Percentiles rank a stretch among this genome's conserved stretches.
phyloP scores from a whole-genome alignment of 1,140 invertebrate species.

The Helicoverpa armigera region DNA sequence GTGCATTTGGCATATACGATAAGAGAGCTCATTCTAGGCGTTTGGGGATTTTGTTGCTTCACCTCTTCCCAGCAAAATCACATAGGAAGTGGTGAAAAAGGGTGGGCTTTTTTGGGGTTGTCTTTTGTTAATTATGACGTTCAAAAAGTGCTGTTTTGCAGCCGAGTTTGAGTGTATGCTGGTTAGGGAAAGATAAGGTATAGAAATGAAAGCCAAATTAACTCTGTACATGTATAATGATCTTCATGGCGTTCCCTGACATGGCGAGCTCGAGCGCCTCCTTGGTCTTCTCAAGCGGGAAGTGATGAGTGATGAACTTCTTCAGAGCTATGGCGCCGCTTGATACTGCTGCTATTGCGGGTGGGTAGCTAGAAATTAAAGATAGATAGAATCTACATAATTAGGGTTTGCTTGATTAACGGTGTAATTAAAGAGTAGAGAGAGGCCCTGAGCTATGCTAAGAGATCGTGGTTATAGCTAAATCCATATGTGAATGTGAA shows the following conservation, averaged over 20 bases:
- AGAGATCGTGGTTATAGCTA: too few species aligned
- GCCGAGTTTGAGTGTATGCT: too few species aligned
- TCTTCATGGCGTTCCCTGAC: conserved; percentile 92
- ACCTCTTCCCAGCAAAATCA: too few species aligned
- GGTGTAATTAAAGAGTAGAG: neutral
- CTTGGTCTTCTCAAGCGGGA: conserved; percentile 92
- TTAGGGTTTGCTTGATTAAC: neutral
- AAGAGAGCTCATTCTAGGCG: too few species aligned
- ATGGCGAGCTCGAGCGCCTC: conserved; percentile 95
- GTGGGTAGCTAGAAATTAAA: conserved; percentile 89
- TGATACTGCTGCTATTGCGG: conserved; percentile 93
- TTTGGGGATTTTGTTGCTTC: too few species aligned
- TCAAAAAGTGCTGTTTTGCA: too few species aligned
- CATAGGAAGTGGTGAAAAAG: too few species aligned
- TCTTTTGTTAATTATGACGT: too few species aligned
- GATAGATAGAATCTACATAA: neutral
- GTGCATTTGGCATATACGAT: too few species aligned
- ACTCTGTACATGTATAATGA: conserved; percentile 93
- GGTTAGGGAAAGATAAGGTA: neutral
- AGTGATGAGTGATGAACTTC: conserved; percentile 96
- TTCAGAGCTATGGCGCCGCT: conserved; percentile 94
- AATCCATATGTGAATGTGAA: too few species aligned
- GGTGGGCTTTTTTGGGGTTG: too few species aligned
- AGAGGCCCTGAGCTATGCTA: neutral
- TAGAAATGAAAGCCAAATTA: neutral